A percentile compares a stretch with the other conserved stretches of the same genome.
phyloP scores from a whole-genome alignment of 2,113 vertebrate genomes.

The Uria aalge region DNA sequence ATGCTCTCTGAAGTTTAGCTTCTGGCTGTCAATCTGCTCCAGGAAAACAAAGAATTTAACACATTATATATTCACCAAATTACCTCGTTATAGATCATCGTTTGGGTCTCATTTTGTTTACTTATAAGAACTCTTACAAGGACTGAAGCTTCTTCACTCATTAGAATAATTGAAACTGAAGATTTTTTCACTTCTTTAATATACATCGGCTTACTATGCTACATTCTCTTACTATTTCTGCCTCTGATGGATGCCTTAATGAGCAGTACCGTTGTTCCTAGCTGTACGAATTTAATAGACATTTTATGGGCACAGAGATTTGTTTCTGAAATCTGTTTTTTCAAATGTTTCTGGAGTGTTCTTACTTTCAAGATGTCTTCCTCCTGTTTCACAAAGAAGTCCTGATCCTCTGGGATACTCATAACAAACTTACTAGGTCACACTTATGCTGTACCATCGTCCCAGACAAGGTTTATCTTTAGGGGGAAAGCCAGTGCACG shows the following conservation, averaged over 20 bases:
- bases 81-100: fast-evolving
- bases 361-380: background rate
- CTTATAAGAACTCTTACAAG: background rate
- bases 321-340: background rate
- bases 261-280: background rate
- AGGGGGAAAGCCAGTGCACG: background rate
- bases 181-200: background rate
- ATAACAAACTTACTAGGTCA: background rate
- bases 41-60: constrained; percentile 17
- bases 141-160: background rate
- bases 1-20: constrained; percentile 87
- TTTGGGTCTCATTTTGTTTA: background rate
- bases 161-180: background rate
- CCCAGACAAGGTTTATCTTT: background rate
- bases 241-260: background rate
- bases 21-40: constrained; percentile 94
- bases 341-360: background rate
- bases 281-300: background rate
- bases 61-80: background rate
- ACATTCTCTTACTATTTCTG: background rate
- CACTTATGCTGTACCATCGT: background rate
- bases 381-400: background rate
- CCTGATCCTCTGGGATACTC: background rate
- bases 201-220: background rate
- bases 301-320: background rate